Conservation (phyloP, 1,140 invertebrate species). For the Dermatophagoides farinae region DNA sequence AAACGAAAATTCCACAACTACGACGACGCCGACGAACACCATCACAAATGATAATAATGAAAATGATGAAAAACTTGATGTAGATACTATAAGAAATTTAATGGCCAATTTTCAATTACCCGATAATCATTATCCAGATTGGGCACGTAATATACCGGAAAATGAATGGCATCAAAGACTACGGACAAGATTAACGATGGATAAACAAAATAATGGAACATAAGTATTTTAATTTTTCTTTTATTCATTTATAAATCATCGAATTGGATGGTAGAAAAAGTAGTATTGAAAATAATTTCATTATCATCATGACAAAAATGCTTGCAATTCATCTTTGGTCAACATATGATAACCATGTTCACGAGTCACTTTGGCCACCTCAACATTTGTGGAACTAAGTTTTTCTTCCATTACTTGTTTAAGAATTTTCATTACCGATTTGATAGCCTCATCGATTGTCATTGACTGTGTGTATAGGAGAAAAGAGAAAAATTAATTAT, state of each 20-base stretch:
- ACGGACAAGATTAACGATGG: neutral
- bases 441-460: conserved; percentile 85
- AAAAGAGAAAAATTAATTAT: conserved; percentile 24
- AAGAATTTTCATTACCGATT: conserved; percentile 71
- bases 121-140: neutral
- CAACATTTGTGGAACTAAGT: conserved; percentile 87
- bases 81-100: neutral
- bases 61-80: neutral
- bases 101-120: conserved; percentile 8
- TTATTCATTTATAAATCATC: neutral
- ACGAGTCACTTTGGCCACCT: conserved; percentile 76
- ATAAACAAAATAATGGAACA: neutral
- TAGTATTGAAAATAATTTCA: too few species aligned
- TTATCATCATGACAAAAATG: neutral
- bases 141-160: conserved; percentile 6
- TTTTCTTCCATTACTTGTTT: conserved; percentile 99
- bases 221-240: neutral
- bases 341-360: conserved; percentile 71
- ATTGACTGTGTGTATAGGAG: conserved; percentile 52
- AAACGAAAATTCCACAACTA: neutral
- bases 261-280: neutral
- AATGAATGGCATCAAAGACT: conserved; percentile 1
- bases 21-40: neutral
- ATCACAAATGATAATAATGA: neutral
- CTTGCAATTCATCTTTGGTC: conserved; percentile 66